phyloP scores from a whole-genome alignment of 2,888 invertebrate species.

The Sinohyriopsis cumingii region DNA sequence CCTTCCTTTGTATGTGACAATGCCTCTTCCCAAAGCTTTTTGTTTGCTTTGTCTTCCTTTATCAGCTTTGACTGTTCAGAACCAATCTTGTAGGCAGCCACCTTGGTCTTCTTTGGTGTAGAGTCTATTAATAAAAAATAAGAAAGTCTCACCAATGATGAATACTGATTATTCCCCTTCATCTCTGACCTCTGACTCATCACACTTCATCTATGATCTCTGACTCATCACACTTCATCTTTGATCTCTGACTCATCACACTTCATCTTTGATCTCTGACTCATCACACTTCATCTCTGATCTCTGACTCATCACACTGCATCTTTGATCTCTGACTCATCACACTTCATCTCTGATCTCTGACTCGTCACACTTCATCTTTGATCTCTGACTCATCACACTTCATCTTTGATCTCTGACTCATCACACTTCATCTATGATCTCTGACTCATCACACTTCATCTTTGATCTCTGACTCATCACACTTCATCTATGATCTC shows the following conservation, averaged over 20 bases:
- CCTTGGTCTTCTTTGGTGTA: conserved; percentile 60
- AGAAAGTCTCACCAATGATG: no score
- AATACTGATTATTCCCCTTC: conserved; percentile 7
- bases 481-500: background rate
- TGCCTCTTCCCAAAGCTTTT: conserved; percentile 82
- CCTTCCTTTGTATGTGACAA: conserved; percentile 73
- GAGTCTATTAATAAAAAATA: conserved; percentile 1
- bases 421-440: no score
- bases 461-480: background rate
- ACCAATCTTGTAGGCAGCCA: conserved; percentile 71
- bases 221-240: no score
- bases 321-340: no score
- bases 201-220: no score
- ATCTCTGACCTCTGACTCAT: background rate
- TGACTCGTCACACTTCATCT: no score
- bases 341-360: background rate
- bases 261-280: no score
- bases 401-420: no score
- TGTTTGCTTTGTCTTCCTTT: conserved; percentile 77
- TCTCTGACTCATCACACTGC: no score
- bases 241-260: no score
- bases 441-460: background rate
- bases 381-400: no score
- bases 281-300: background rate
- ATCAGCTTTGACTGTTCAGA: conserved; percentile 73